Percentiles rank a stretch among this genome's conserved stretches.
These are phyloP conservation scores for Zophobas atratus DNA, from an alignment of 1,140 invertebrate genomes.

Conservation along the genomic window DNA sequence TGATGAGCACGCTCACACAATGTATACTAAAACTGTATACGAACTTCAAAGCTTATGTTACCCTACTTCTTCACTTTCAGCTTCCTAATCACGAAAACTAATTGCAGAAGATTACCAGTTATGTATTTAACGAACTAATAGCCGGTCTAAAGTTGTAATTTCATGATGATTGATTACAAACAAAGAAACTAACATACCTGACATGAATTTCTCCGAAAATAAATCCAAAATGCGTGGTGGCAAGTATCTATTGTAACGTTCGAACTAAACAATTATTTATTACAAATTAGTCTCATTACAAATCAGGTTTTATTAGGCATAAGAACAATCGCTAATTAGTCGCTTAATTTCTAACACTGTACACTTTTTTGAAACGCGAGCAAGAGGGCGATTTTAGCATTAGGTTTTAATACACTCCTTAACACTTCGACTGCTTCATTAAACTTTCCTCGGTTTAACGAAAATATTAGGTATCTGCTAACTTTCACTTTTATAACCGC, in stretches of 20 bases:
- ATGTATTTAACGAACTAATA: slow-evolving; percentile 4
- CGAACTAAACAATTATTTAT: no score
- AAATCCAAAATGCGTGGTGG: no score
- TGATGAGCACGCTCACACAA: background rate
- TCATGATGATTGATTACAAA: background rate
- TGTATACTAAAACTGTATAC: slow-evolving; percentile 4
- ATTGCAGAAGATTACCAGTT: background rate
- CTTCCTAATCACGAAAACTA: slow-evolving; percentile 18
- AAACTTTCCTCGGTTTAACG: slow-evolving; percentile 29
- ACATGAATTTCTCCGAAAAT: no score
- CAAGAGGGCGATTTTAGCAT: no score
- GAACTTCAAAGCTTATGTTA: background rate
- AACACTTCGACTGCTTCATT: slow-evolving; percentile 6
- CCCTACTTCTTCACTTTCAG: slow-evolving; percentile 27
- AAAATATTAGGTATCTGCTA: slow-evolving; percentile 27
- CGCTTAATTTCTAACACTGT: no score
- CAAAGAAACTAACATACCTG: no score
- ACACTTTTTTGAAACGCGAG: no score
- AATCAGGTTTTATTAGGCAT: no score
- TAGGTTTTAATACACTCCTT: background rate
- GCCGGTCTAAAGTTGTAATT: background rate
- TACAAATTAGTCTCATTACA: no score
- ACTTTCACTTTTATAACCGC: slow-evolving; percentile 10
- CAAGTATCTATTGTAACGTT: no score
- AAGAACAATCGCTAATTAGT: no score